Percentiles rank a stretch among this genome's conserved stretches.
Evolutionary conservation across 1,140 invertebrate genomes (phyloP).

Genomic region (Sinonovacula constricta): DNA sequence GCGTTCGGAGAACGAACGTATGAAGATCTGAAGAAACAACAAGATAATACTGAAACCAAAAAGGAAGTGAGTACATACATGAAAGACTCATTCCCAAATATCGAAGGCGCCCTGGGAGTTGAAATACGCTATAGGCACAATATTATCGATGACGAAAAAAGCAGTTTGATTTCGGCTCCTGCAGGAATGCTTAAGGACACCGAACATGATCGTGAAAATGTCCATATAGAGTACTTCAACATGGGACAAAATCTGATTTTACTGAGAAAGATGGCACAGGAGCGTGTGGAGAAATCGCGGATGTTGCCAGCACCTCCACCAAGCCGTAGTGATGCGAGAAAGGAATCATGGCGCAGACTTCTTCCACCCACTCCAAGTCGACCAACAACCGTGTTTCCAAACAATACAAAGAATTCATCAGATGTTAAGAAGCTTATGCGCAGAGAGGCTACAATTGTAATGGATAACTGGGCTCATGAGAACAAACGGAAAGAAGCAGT

Average conservation of each 20-base stretch:
- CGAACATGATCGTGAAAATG: neutral
- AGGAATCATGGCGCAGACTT: constrained; percentile 26
- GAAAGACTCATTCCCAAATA: constrained; percentile 36
- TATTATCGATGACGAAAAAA: constrained; percentile 2
- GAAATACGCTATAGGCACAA: constrained; percentile 15
- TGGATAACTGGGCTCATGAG: constrained; percentile 15
- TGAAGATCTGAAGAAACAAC: neutral
- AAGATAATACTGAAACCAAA: neutral
- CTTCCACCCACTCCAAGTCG: constrained; percentile 36
- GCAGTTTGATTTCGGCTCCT: constrained; percentile 16
- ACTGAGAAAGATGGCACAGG: constrained; percentile 21
- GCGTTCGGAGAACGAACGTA: constrained; percentile 29
- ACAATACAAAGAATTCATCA: neutral
- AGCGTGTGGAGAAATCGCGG: neutral
- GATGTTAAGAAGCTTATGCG: constrained; percentile 7
- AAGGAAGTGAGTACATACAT: neutral
- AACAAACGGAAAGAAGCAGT: constrained; percentile 11
- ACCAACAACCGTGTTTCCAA: constrained; percentile 5
- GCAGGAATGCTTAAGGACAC: neutral
- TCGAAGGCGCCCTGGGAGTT: constrained; percentile 38
- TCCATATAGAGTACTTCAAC: neutral
- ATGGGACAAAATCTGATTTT: constrained; percentile 29
- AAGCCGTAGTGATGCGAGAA: neutral
- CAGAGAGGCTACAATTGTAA: constrained; percentile 28
- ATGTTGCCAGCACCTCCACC: constrained; percentile 20